These are phyloP conservation scores for Andrena flavipes DNA, from an alignment of 2,888 invertebrate species.

Conservation along the genomic window DNA sequence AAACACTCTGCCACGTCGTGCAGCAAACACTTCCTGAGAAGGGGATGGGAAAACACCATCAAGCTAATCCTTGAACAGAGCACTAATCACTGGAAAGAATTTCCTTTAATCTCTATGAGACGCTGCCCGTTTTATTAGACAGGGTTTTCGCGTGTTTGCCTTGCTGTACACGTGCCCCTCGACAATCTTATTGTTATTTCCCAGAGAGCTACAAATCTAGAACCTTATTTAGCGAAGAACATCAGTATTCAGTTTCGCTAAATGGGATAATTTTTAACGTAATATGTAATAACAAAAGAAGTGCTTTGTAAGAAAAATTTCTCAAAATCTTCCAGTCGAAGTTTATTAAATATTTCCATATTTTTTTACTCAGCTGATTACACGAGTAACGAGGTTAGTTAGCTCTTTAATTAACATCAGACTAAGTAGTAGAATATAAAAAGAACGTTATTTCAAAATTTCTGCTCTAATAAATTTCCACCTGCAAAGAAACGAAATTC, in stretches of 20 bases:
- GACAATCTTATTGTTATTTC: neutral
- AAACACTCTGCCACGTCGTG: conserved; percentile 8
- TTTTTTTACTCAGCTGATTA: no score
- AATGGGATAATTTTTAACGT: no score
- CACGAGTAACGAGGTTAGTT: no score
- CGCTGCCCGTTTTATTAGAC: conserved; percentile 8
- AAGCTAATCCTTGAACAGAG: conserved; percentile 19
- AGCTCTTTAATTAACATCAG: no score
- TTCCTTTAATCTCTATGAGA: conserved; percentile 11
- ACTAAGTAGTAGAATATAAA: neutral
- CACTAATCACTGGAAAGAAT: conserved; percentile 18
- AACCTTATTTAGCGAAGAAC: neutral
- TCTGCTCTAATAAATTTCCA: neutral
- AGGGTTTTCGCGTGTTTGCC: neutral
- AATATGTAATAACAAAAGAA: no score
- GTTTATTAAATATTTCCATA: no score
- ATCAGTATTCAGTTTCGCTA: neutral
- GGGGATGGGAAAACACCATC: neutral
- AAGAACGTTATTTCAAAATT: neutral
- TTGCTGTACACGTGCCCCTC: neutral
- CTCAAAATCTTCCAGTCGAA: no score
- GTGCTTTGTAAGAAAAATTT: no score
- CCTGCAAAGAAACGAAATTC: neutral
- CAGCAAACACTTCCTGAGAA: neutral
- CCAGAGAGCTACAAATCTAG: neutral